Evolutionary conservation across 2,113 vertebrate genomes (phyloP).

Genomic region (Synodontis membranacea): DNA sequence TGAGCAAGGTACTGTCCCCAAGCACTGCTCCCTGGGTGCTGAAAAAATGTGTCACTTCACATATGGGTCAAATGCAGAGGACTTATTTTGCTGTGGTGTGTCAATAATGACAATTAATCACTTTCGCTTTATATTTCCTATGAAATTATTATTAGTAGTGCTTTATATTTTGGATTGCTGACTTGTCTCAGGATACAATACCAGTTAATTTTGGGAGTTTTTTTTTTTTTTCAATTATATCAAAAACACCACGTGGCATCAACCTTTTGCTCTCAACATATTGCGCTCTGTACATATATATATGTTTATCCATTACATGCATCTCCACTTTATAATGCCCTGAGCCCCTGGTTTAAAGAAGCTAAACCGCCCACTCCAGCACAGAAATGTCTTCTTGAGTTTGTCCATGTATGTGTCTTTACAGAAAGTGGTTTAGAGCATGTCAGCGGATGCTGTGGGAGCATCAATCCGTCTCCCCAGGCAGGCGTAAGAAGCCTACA

Average conservation of each 20-base stretch:
- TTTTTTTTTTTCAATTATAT: background rate
- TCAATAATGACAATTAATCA: too few relatives aligned
- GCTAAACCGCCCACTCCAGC: background rate
- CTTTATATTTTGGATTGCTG: background rate
- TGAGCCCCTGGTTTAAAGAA: slow-evolving; percentile 17
- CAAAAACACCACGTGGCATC: background rate
- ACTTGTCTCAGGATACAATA: background rate
- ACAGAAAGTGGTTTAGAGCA: slow-evolving; percentile 26
- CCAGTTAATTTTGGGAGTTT: background rate
- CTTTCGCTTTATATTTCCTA: too few relatives aligned
- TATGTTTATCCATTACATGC: background rate
- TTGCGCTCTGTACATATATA: too few relatives aligned
- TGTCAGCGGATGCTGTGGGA: slow-evolving; percentile 4
- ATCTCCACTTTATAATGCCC: background rate
- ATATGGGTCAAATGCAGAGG: too few relatives aligned
- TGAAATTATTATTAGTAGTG: too few relatives aligned
- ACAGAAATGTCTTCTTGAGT: slow-evolving; percentile 19
- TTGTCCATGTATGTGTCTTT: slow-evolving; percentile 23
- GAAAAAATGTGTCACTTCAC: too few relatives aligned
- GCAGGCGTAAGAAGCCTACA: slow-evolving; percentile 26
- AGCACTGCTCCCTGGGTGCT: too few relatives aligned
- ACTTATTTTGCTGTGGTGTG: too few relatives aligned
- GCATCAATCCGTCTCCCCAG: slow-evolving; percentile 29
- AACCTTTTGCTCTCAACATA: background rate
- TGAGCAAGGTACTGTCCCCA: too few relatives aligned